Evolutionary conservation across 2,113 vertebrate genomes (phyloP).

Genomic region (Mastomys natalensis): DNA sequence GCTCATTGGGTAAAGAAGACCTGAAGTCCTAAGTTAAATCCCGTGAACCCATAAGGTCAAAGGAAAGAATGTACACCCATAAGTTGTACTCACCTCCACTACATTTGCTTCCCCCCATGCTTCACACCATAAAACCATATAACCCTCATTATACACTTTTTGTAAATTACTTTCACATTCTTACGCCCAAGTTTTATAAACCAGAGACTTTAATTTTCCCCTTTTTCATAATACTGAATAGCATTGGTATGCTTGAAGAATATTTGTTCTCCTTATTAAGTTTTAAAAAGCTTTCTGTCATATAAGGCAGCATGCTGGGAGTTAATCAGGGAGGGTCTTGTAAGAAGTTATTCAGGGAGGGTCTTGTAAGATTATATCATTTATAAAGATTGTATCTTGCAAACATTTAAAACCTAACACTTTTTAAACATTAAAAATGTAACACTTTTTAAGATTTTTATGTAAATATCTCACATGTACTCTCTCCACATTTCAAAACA

Average conservation of each 20-base stretch:
- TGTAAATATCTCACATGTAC: background rate
- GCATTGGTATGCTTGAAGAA: background rate
- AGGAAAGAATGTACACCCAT: background rate
- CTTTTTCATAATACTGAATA: background rate
- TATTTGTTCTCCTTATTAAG: background rate
- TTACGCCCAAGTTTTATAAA: background rate
- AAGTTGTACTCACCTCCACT: background rate
- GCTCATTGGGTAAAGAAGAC: too few relatives aligned
- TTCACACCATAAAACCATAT: background rate
- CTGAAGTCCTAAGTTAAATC: too few relatives aligned
- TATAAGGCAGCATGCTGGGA: too few relatives aligned
- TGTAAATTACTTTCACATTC: background rate
- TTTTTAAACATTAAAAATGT: background rate
- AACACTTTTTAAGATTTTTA: background rate
- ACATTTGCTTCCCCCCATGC: too few relatives aligned
- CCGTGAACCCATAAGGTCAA: background rate
- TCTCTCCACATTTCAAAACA: background rate
- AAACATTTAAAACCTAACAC: background rate
- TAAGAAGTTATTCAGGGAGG: background rate
- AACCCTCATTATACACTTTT: background rate
- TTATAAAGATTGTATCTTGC: background rate
- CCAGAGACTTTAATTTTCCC: background rate
- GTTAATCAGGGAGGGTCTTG: background rate
- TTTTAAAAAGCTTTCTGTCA: background rate
- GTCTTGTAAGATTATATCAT: too few relatives aligned